A percentile compares a stretch with the other conserved stretches of the same genome.
phyloP scores from a whole-genome alignment of 2,113 vertebrate species.

The Syngnathus scovelli region DNA sequence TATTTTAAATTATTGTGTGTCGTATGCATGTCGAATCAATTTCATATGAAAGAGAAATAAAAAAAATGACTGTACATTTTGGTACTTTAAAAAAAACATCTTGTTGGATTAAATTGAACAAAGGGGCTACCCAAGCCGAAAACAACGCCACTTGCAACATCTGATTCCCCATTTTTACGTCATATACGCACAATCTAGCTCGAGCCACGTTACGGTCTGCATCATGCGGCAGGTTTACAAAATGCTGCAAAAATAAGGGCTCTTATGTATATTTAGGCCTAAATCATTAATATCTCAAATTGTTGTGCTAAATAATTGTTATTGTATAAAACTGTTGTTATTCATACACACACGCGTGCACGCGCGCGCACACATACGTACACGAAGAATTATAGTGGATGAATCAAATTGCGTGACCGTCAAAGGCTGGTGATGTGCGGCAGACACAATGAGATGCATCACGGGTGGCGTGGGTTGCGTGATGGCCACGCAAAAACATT shows the following conservation, averaged over 20 bases:
- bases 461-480: conserved; percentile 23
- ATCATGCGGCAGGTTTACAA: neutral
- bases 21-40: too few relatives aligned
- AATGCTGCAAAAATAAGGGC: neutral
- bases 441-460: conserved; percentile 6
- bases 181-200: neutral
- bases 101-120: conserved; percentile 18
- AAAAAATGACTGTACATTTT: too few relatives aligned
- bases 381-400: neutral
- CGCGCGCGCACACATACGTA: too few relatives aligned
- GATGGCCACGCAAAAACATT: conserved; percentile 6
- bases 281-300: too few relatives aligned
- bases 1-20: too few relatives aligned
- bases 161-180: conserved; percentile 36
- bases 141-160: conserved; percentile 60
- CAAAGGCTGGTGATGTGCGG: neutral
- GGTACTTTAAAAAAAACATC: too few relatives aligned
- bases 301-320: too few relatives aligned
- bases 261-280: too few relatives aligned
- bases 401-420: neutral
- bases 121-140: conserved; percentile 62
- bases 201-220: conserved; percentile 33
- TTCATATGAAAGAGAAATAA: too few relatives aligned
- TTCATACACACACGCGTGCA: too few relatives aligned
- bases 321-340: too few relatives aligned